Percentiles rank a stretch among this genome's conserved stretches.
These are phyloP conservation scores for Forbesichthys agassizii DNA, from an alignment of 2,113 vertebrate species.

Conservation along the genomic window DNA sequence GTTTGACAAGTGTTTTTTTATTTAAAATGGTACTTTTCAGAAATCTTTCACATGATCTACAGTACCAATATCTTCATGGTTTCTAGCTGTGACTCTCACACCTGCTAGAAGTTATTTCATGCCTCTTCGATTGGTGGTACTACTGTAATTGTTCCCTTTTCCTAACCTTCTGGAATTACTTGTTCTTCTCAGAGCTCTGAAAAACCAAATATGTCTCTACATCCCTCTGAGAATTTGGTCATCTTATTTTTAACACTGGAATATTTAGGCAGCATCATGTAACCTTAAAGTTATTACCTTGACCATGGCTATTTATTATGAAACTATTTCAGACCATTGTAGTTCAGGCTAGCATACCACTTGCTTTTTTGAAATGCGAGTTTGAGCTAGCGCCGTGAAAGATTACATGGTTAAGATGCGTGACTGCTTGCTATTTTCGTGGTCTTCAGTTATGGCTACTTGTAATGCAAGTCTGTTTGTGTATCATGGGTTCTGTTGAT, in stretches of 20 bases:
- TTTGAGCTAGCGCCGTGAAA: conserved; percentile 19
- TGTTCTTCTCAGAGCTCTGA: conserved; percentile 31
- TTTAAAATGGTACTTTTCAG: conserved; percentile 55
- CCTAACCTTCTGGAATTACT: conserved; percentile 20
- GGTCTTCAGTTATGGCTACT: neutral
- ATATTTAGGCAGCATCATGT: conserved; percentile 42
- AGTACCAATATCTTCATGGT: conserved; percentile 27
- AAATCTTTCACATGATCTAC: conserved; percentile 9
- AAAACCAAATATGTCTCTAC: conserved; percentile 28
- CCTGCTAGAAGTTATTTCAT: conserved; percentile 47
- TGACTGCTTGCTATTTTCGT: conserved; percentile 32
- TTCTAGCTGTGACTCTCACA: conserved; percentile 31
- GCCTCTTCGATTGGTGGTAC: conserved; percentile 57
- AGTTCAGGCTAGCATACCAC: conserved; percentile 4
- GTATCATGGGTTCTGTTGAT: conserved; percentile 57
- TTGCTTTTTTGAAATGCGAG: conserved; percentile 39
- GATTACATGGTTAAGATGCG: conserved; percentile 41
- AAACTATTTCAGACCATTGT: neutral
- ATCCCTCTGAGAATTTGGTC: conserved; percentile 23
- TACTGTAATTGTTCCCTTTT: conserved; percentile 48
- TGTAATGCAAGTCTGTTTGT: conserved; percentile 7
- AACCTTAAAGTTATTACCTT: conserved; percentile 25
- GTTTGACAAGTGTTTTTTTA: conserved; percentile 13
- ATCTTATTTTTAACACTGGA: conserved; percentile 67
- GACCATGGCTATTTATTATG: conserved; percentile 43